These are phyloP conservation scores for Zingel zingel DNA, from an alignment of 2,113 vertebrate genomes.

Conservation along the genomic window DNA sequence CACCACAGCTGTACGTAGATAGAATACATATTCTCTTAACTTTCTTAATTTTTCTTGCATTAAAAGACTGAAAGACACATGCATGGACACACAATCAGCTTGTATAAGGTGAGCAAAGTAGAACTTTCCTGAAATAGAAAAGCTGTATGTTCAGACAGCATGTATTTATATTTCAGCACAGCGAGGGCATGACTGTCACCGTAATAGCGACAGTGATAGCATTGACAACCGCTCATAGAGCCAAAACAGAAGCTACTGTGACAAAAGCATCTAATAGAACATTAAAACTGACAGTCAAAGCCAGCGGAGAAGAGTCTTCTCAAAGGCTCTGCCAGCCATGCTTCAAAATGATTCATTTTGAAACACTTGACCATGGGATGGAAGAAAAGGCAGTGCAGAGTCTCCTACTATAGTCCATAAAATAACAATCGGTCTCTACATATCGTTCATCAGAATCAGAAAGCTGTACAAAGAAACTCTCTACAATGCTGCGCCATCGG, in stretches of 20 bases:
- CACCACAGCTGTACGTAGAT: not conserved
- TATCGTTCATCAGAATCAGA: not conserved
- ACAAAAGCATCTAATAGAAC: slow-evolving; percentile 29
- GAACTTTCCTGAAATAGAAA: slow-evolving; percentile 29
- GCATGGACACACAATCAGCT: not conserved
- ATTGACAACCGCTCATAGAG: slow-evolving; percentile 37
- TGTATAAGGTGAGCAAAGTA: not conserved
- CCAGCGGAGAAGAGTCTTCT: slow-evolving; percentile 31
- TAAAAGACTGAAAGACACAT: not conserved
- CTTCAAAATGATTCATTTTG: slow-evolving; percentile 30
- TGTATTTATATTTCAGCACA: slow-evolving; percentile 45
- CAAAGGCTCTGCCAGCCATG: slow-evolving; percentile 29
- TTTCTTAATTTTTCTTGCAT: not conserved
- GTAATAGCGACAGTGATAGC: not conserved
- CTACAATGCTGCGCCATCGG: not conserved
- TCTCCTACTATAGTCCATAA: not conserved
- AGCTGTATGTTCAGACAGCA: not conserved
- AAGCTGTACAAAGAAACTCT: not conserved
- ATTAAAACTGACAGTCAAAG: slow-evolving; percentile 42
- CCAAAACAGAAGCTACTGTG: slow-evolving; percentile 3
- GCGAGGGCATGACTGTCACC: slow-evolving; percentile 9
- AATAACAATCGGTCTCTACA: not conserved
- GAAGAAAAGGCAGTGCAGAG: not conserved
- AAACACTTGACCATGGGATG: slow-evolving; percentile 28
- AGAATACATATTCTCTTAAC: not conserved